Base-by-base conservation (phyloP, 2,113 vertebrate genomes). In the Irena cyanogastra region DNA sequence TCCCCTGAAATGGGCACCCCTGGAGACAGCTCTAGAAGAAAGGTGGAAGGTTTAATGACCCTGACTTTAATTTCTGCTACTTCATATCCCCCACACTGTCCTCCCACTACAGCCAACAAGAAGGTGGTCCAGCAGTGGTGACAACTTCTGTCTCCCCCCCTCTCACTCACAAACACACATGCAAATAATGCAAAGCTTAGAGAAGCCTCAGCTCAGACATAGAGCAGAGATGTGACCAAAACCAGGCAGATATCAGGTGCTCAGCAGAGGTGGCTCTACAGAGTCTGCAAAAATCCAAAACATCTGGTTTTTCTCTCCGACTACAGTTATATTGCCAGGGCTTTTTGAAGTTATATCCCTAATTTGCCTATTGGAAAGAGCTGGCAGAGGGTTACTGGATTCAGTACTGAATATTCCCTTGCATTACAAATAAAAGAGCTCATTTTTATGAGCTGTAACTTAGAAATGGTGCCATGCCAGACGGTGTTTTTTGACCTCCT, bases 111-210 rank as follows among this genome's bases (percentile, higher is more conserved):
- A 77, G 69, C 10, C 23, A 82, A 14, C 7, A 37, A n/a, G 31
- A 49, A 66, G 0, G 0, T 44, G 30, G 61, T 33, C 24, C 52
- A 44, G 33, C 44, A 45, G 31, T 3, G 39, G 30, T 54, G 24
- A 70, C 8, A 56, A n/a, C 17, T 88, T 68, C 44, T 69, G 74
- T 30, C 21, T 88, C 23, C 15, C 19, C 8, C 20, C 12, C 10
- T 45, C 13, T 57, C 52, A 39, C 14, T 65, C 80, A 78, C 47
- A 71, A 54, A 61, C n/a, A 61, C 44, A 57, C 19, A 80, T 22
- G 56, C 47, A 94, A 92, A 93, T 87, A 81, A 87, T 12, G 60
- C 22, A 71, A 89, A 87, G 80, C n/a, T 39, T 15, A 56, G n/a
- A 3, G 5, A 90, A 84, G 59, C 33, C 47, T 66, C 35, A 47